Base-by-base conservation (phyloP, 53 echinoderm and acorn worm species). In the Holothuria scabra region DNA sequence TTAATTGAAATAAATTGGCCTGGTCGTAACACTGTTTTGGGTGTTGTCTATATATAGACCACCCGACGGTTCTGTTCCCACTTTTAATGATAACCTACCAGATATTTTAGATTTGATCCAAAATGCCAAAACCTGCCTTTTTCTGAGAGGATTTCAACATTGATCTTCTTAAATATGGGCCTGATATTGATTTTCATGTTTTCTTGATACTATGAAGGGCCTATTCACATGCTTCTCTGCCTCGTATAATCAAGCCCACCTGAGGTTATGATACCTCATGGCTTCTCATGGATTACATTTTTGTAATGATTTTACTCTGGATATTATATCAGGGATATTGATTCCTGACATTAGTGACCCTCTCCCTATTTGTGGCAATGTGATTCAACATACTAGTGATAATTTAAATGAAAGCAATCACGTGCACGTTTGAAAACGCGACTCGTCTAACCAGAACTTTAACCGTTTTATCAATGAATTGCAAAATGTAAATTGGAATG, bases 121-220 rank as follows among this genome's bases (percentile, higher is more conserved):
- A 9, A 4, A 1, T 10, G 28, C 0, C 29, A 30, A 66, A 1
- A 66, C 26, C 67, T 18, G 25, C 28, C 66, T 66, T 66, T 8
- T 30, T 66, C n/a, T 26, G 25, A 0, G 13, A 30, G 25, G 66
- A 66, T 66, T 66, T 66, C 29, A 66, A 66, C 29, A 66, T 66
- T 66, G 66, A 66, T 28, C 32, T 66, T 13, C 66, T 66, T 28
- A n/a, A n/a, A 66, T 66, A 66, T 25, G 32, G 32, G 8, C 29
- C 34, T 28, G 13, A 66, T 66, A 28, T 23, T 33, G 29, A 30
- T n/a, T n/a, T n/a, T n/a, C n/a, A n/a, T n/a, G n/a, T n/a, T 18
- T 28, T 28, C 0, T 1, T 30, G 66, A 66, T 66, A 21, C 7
- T 66, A 23, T 66, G 66, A n/a, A n/a, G n/a, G n/a, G n/a, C n/a